Evolutionary conservation across 1,140 invertebrate species (phyloP).

Genomic region (Branchinecta lynchi): DNA sequence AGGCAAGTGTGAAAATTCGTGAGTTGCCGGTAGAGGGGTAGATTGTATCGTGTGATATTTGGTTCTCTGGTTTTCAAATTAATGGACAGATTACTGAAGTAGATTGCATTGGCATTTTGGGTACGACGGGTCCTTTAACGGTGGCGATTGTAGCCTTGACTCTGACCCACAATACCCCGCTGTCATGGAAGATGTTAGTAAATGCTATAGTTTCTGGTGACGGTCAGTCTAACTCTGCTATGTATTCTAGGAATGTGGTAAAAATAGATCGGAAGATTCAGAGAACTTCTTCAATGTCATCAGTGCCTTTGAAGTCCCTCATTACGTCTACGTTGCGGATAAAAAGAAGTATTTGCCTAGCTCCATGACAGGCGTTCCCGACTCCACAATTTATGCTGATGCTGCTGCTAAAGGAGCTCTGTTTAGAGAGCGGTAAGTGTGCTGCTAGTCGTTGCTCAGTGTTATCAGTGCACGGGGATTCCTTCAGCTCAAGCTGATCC

Average conservation of each 20-base stretch:
- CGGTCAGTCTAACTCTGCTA: background rate
- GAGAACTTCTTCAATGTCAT: slow-evolving; percentile 67
- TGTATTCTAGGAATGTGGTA: slow-evolving; percentile 43
- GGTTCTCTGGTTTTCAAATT: no score
- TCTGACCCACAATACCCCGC: no score
- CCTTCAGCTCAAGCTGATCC: no score
- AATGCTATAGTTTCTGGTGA: background rate
- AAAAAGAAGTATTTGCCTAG: slow-evolving; percentile 59
- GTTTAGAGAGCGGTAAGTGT: slow-evolving; percentile 47
- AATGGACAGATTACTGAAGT: no score
- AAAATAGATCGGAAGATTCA: slow-evolving; percentile 49
- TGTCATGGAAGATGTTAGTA: no score
- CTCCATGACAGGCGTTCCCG: slow-evolving; percentile 31
- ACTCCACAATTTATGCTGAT: slow-evolving; percentile 42
- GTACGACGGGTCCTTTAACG: no score
- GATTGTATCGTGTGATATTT: no score
- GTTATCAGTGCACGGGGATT: slow-evolving; percentile 23
- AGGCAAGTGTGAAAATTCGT: no score
- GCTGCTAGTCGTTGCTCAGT: slow-evolving; percentile 24
- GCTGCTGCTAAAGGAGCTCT: slow-evolving; percentile 52
- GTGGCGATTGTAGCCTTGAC: no score
- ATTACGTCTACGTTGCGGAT: slow-evolving; percentile 52
- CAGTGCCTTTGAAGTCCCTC: slow-evolving; percentile 60
- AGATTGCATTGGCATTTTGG: no score
- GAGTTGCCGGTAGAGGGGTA: no score